Base-by-base conservation (phyloP, 2,113 vertebrate genomes). In the Brachyistius frenatus region DNA sequence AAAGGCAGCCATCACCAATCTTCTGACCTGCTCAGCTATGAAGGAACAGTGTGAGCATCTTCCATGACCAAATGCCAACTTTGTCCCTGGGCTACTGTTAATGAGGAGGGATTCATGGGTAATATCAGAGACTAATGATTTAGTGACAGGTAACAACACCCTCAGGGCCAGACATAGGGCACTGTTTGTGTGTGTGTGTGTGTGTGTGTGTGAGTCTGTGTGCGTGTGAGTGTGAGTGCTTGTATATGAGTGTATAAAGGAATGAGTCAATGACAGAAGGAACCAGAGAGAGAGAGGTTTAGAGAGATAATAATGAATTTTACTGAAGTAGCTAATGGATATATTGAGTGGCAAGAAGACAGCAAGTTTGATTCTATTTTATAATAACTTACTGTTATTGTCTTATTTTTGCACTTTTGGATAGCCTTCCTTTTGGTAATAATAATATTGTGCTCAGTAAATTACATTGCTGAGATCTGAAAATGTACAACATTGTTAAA, bases 81-180 rank as follows among this genome's bases (percentile, higher is more conserved):
- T 58, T 58, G 62, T 89, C 91, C 88, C 87, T 67, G 57, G 86
- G 88, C 89, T 83, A 78, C 66, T 70, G 73, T 88, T 92, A 91
- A 90, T 89, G 83, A 88, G 78, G 16, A 77, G 76, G 70, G 85
- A 90, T 88, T 86, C 84, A 88, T 93, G 87, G 83, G 82, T 80
- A 91, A 87, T 88, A 90, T 89, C 76, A 91, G 61, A 89, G 75
- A 90, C 88, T 83, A 95, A 91, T 90, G 87, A 89, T 93, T 90
- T 83, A 85, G 76, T 91, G 84, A 88, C 87, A 84, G 63, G 58
- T 80, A 86, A 83, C 81, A 86, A 89, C 73, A 86, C 86, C 89
- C 86, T 36, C 39, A 83, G 78, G 89, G 36, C 47, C 65, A 72
- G 55, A 78, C 66, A 72, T 30, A 37, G 66, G 83, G 52, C 9